A percentile compares a stretch with the other conserved stretches of the same genome.
These are phyloP conservation scores for Ciconia nigra DNA, from an alignment of 2,797 vertebrate genomes.

Conservation along the genomic window DNA sequence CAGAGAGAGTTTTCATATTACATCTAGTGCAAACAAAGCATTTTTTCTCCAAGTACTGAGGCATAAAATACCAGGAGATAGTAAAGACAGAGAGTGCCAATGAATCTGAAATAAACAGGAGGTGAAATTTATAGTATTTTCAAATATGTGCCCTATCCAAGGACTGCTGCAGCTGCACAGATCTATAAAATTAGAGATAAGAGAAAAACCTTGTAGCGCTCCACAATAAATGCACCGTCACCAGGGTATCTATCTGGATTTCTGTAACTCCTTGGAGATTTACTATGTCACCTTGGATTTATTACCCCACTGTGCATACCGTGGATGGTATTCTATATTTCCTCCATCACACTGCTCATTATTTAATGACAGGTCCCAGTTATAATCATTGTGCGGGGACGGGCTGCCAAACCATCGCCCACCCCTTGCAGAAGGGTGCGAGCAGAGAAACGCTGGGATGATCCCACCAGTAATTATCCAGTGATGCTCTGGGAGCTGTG, in stretches of 20 bases:
- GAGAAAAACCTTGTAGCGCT: background rate
- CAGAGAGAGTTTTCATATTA: conserved; percentile 67
- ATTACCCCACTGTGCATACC: background rate
- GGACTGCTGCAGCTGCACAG: conserved; percentile 32
- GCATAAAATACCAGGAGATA: conserved; percentile 69
- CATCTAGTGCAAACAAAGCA: conserved; percentile 69
- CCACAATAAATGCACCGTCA: background rate
- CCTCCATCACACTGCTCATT: background rate
- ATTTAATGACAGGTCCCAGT: background rate
- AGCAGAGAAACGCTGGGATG: background rate
- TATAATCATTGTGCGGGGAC: background rate
- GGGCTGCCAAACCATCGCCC: background rate
- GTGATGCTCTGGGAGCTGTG: background rate
- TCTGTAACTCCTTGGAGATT: conserved; percentile 34
- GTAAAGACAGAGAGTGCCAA: conserved; percentile 60
- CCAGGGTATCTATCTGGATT: background rate
- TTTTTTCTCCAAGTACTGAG: conserved; percentile 62
- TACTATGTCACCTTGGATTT: conserved; percentile 21
- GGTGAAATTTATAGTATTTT: conserved; percentile 64
- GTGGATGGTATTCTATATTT: background rate
- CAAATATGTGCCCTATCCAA: conserved; percentile 56
- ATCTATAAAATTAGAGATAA: conserved; percentile 57
- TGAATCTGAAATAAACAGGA: conserved; percentile 66
- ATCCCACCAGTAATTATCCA: background rate
- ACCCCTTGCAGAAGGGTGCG: background rate